phyloP scores from a whole-genome alignment of 2,888 invertebrate species.

The Lymantria monacha region DNA sequence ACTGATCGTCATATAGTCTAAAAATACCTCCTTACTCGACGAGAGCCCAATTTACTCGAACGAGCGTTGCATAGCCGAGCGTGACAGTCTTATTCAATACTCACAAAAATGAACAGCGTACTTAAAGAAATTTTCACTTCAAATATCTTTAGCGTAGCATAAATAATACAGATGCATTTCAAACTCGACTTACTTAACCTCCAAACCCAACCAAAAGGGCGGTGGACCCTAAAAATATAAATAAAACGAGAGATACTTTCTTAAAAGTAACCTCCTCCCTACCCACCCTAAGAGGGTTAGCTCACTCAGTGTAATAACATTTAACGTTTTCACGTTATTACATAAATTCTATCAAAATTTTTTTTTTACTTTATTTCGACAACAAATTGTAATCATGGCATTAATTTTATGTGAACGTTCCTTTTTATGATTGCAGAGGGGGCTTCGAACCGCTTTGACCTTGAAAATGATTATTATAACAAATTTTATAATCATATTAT shows the following conservation, averaged over 20 bases:
- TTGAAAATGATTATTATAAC: conserved; percentile 1
- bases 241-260: conserved; percentile 3
- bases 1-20: too few species aligned
- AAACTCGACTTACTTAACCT: conserved; percentile 4
- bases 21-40: too few species aligned
- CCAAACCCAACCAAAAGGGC: background rate
- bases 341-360: conserved; percentile 23
- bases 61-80: too few species aligned
- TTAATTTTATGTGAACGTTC: conserved; percentile 26
- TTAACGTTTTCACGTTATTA: conserved; percentile 15
- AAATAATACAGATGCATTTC: too few species aligned
- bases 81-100: too few species aligned
- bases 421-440: conserved; percentile 17
- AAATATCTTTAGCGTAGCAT: too few species aligned
- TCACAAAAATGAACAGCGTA: too few species aligned
- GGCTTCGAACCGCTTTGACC: conserved; percentile 17
- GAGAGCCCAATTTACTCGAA: too few species aligned
- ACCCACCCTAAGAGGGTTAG: conserved; percentile 5
- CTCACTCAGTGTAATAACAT: conserved; percentile 15
- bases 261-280: background rate
- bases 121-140: too few species aligned
- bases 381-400: conserved; percentile 26
- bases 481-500: too few species aligned
- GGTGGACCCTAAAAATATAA: conserved; percentile 2
- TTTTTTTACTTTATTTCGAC: conserved; percentile 18